Base-by-base conservation (phyloP, 2,797 vertebrate species). In the Hirundo rustica region DNA sequence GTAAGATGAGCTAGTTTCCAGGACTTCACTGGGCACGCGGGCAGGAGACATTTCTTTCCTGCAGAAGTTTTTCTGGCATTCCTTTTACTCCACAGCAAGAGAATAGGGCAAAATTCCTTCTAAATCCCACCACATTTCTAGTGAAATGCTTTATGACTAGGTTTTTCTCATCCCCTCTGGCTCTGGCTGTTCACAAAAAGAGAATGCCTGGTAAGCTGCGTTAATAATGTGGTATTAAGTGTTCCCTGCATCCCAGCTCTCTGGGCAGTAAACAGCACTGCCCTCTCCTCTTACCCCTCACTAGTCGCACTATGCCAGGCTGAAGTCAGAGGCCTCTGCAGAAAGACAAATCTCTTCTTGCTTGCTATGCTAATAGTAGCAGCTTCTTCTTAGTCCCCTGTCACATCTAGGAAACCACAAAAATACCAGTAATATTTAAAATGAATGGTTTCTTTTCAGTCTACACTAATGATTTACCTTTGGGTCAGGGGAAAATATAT, bases 171-270 rank as follows among this genome's bases (percentile, higher is more conserved):
- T 97, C 70, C 88, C 96, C 77, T 85, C 91, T 95, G 91, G 79
- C 96, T 94, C 79, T 96, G 89, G 53, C 96, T 89, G 65, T 92
- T 94, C 94, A 71, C 88, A 85, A 84, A 93, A 91, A 94, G 87
- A 78, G 66, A 96, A 96, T 96, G 86, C 77, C 91, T 95, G 80
- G 88, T 97, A 96, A 97, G 85, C 95, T 89, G 96, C 26, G 15
- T 96, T 92, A 95, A 94, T 97, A 96, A 95, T 96, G 83, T 94
- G 96, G 97, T 90, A 97, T 97, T 97, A 97, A 93, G 88, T 96
- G 97, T 96, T 96, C 96, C 70, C 84, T 87, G 85, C 54, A 79
- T 94, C 87, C 45, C 77, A 73, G 5, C 55, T 86, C 70, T 88
- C 45, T 93, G 88, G 77, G 34, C 80, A 91, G 78, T 92, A 92